Evolutionary conservation across 2,113 vertebrate genomes (phyloP), one percentile per base, ranked within the genome.

Genomic region (Danionella cerebrum): DNA sequence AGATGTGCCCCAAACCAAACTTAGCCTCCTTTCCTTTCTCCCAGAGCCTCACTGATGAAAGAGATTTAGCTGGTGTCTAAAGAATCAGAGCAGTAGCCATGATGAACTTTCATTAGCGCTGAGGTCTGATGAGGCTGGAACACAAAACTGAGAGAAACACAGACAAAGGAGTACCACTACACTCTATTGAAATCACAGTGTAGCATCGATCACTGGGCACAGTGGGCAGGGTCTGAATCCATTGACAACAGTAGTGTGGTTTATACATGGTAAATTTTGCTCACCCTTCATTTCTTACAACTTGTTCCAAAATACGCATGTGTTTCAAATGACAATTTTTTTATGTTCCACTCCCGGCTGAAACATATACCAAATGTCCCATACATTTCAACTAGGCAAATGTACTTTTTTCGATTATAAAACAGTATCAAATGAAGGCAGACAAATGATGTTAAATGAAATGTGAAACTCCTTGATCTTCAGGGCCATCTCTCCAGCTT

Each of bases 81-180:
- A 78, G 72, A 84, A 83, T 80, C 79, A 69, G 63, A 69, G 70
- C 63, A 77, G 69, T 59, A 59, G 38, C 77, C 66, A 58, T 82
- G 77, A 78, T 50, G 72, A 76, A 76, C 76, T 83, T 81, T 85
- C 76, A 85, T 82, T 80, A 75, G 62, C 55, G 57, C 41, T 48
- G 51, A 62, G 73, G 24, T 4, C 59, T n/a, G 36, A 22, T 21
- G 38, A 58, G 35, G 12, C 4, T 25, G 9, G 39, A 50, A 39
- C 29, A 60, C 19, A 13, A 3, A 54, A 27, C 1, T 19, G 51
- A 14, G 24, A 29, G 13, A 52, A 31, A 52, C 13, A 33, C 29
- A 33, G 50, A 31, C 27, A 9, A 9, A 31, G 25, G 16, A 1
- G 16, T n/a, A n/a, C n/a, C n/a, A n/a, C n/a, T n/a, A n/a, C n/a